Percentiles rank a stretch among this genome's conserved stretches.
phyloP scores from a whole-genome alignment of 2,888 invertebrate species.

The Clivina fossor region DNA sequence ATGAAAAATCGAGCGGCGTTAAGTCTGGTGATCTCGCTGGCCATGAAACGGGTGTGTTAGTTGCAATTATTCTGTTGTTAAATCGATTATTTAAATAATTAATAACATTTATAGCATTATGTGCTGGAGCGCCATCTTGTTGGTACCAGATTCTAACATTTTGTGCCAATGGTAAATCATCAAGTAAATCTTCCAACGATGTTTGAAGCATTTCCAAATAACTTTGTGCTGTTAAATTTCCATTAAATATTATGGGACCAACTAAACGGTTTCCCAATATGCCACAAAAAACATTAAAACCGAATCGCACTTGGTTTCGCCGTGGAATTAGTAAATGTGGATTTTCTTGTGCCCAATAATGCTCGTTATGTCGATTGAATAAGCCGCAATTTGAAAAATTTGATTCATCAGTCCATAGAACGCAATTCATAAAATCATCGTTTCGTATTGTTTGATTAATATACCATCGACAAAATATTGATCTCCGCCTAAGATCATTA shows the following conservation, averaged over 20 bases:
- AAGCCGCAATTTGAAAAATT: conserved; percentile 18
- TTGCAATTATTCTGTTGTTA: too few relatives aligned
- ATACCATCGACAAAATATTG: conserved; percentile 25
- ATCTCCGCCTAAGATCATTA: conserved; percentile 16
- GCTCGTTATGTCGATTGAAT: conserved; percentile 19
- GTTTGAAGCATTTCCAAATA: conserved; percentile 24
- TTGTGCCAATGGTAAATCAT: conserved; percentile 12
- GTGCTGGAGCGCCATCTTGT: conserved; percentile 6
- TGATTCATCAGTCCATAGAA: conserved; percentile 19
- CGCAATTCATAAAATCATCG: conserved; percentile 14
- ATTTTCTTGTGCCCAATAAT: conserved; percentile 19
- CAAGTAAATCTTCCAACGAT: conserved; percentile 11
- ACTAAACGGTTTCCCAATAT: conserved; percentile 19
- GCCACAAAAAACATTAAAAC: conserved; percentile 27
- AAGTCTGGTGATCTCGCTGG: too few relatives aligned
- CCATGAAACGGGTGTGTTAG: too few relatives aligned
- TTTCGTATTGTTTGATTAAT: conserved; percentile 13
- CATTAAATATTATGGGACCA: conserved; percentile 17
- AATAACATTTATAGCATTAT: conserved; percentile 43
- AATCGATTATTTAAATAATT: too few relatives aligned
- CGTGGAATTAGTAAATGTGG: conserved; percentile 9
- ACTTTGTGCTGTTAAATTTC: conserved; percentile 11
- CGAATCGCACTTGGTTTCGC: conserved; percentile 12
- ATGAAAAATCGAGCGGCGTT: too few relatives aligned
- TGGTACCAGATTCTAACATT: too few relatives aligned